These are phyloP conservation scores for Acleris sparsana DNA, from an alignment of 2,888 invertebrate species.

Conservation along the genomic window DNA sequence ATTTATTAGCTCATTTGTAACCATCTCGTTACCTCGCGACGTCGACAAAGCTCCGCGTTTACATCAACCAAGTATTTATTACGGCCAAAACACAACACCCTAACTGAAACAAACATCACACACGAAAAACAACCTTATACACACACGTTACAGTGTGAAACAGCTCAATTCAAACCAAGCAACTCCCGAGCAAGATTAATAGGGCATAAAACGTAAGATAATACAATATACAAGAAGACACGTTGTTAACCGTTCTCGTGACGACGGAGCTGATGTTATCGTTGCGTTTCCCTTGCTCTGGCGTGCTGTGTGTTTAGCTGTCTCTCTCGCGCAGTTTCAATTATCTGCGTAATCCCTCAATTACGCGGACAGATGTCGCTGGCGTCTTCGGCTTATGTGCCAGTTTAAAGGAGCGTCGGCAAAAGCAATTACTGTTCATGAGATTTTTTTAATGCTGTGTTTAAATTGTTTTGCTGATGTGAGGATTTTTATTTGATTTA, in stretches of 20 bases:
- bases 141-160: conserved; percentile 49
- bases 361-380: conserved; percentile 85
- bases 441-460: conserved; percentile 49
- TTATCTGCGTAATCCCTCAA: conserved; percentile 88
- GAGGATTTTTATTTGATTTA: background rate
- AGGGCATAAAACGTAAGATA: conserved; percentile 83
- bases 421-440: conserved; percentile 73
- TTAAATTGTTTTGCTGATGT: conserved; percentile 40
- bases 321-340: conserved; percentile 82
- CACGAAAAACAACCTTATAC: conserved; percentile 54
- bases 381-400: conserved; percentile 81
- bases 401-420: conserved; percentile 81
- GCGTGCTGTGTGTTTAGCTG: conserved; percentile 45
- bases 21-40: conserved; percentile 48
- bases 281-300: conserved; percentile 61
- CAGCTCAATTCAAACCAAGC: conserved; percentile 48
- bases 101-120: conserved; percentile 47
- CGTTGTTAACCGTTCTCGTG: conserved; percentile 85
- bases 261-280: conserved; percentile 64
- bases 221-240: conserved; percentile 86
- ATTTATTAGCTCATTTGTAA: conserved; percentile 34
- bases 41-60: conserved; percentile 74
- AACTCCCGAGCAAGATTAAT: conserved; percentile 79
- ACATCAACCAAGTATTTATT: conserved; percentile 83
- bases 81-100: conserved; percentile 68